These are phyloP conservation scores for Cantharis flavilabris DNA, from an alignment of 2,888 invertebrate genomes.

Conservation along the genomic window DNA sequence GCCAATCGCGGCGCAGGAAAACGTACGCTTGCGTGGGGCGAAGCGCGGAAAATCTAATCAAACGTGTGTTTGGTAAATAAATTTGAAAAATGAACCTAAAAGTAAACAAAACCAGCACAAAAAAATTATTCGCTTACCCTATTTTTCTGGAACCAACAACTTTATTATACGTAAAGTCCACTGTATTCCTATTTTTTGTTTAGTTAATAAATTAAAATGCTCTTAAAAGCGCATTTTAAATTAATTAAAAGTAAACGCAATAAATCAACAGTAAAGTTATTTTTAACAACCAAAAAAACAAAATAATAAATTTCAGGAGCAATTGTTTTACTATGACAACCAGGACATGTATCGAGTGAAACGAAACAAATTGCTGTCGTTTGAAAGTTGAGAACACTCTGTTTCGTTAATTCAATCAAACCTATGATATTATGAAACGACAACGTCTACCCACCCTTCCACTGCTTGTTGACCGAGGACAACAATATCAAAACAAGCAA, in stretches of 20 bases:
- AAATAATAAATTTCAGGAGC: neutral
- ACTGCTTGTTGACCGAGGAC: neutral
- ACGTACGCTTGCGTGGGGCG: conserved; percentile 16
- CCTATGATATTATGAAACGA: neutral
- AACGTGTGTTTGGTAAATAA: neutral
- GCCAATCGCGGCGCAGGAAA: conserved; percentile 43
- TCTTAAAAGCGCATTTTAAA: conserved; percentile 31
- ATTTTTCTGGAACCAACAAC: neutral
- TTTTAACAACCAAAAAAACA: conserved; percentile 32
- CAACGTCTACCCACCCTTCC: neutral
- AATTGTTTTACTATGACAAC: neutral
- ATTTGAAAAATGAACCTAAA: neutral
- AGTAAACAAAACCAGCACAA: neutral
- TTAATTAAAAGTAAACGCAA: conserved; percentile 32
- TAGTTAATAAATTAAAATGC: conserved; percentile 26
- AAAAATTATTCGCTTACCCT: neutral
- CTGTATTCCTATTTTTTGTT: conserved; percentile 24
- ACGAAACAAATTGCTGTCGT: neutral
- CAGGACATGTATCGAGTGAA: neutral
- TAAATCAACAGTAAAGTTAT: conserved; percentile 20
- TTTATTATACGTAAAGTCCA: conserved; percentile 6
- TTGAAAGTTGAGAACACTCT: neutral
- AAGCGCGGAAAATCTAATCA: neutral
- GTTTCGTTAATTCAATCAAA: neutral
- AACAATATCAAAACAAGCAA: neutral